A percentile compares a stretch with the other conserved stretches of the same genome.
These are phyloP conservation scores for Epinephelus malabaricus DNA, from an alignment of 2,797 vertebrate genomes.

Conservation along the genomic window DNA sequence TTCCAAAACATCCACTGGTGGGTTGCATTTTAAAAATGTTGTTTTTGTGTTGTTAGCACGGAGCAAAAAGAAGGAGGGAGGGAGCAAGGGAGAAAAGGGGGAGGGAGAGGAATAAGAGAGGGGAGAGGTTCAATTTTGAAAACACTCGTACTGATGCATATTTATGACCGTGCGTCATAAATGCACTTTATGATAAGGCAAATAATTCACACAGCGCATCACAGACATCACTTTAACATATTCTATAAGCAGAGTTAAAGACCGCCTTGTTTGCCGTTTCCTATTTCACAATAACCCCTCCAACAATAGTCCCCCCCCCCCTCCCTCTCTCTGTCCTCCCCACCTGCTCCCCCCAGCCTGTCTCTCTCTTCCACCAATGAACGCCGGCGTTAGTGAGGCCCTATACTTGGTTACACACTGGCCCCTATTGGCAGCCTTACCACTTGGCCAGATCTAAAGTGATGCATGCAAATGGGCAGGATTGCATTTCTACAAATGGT, in stretches of 20 bases:
- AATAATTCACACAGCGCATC: constrained; percentile 81
- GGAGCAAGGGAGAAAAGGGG: constrained; percentile 19
- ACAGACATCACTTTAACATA: constrained; percentile 84
- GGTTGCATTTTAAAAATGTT: constrained; percentile 79
- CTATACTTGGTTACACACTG: constrained; percentile 88
- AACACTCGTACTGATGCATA: constrained; percentile 83
- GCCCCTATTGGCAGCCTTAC: constrained; percentile 85
- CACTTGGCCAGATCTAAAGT: constrained; percentile 72
- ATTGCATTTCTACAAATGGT: constrained; percentile 56
- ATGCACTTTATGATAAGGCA: constrained; percentile 85
- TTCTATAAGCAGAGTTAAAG: constrained; percentile 85
- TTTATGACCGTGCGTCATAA: constrained; percentile 83
- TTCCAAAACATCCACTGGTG: constrained; percentile 78
- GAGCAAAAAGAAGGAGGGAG: constrained; percentile 51
- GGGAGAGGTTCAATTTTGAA: constrained; percentile 76
- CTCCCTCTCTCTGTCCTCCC: constrained; percentile 41
- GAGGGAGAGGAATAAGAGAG: constrained; percentile 43
- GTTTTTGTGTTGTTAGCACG: constrained; percentile 75
- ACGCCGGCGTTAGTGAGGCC: constrained; percentile 47
- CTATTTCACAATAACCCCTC: constrained; percentile 84
- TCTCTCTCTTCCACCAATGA: constrained; percentile 73
- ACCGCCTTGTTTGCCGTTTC: constrained; percentile 86
- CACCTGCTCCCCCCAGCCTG: constrained; percentile 56
- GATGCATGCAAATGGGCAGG: constrained; percentile 75
- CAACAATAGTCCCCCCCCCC: constrained; percentile 76